Percentiles rank a stretch among this genome's conserved stretches.
Evolutionary conservation across 2,113 vertebrate species (phyloP).

Genomic region (Micromys minutus): DNA sequence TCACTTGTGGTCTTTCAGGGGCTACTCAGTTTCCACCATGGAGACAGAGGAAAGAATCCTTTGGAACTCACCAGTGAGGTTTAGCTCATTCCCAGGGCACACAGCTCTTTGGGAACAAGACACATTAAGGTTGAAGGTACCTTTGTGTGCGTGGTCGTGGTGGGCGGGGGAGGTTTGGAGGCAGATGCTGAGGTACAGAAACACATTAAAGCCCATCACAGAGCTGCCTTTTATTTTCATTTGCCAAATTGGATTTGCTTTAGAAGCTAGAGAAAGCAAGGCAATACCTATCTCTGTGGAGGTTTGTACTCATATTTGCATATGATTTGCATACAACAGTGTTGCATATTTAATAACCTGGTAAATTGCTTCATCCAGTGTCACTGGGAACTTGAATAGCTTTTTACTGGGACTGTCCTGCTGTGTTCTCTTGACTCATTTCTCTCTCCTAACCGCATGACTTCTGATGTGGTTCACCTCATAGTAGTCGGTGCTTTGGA

Average conservation of each 20-base stretch:
- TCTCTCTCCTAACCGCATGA: background rate
- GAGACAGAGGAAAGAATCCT: background rate
- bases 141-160: no score
- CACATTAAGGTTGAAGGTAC: background rate
- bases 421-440: conserved; percentile 10
- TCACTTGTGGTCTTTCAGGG: background rate
- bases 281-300: background rate
- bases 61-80: background rate
- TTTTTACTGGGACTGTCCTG: background rate
- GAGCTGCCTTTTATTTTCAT: conserved; percentile 38
- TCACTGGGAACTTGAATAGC: conserved; percentile 2
- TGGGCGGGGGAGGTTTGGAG: background rate
- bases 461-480: background rate
- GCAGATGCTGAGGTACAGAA: background rate
- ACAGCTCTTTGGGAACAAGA: background rate
- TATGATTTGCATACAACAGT: conserved; percentile 56
- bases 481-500: background rate
- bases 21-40: background rate
- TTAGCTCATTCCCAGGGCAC: fast-evolving
- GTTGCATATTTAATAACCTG: background rate
- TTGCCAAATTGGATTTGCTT: conserved; percentile 65
- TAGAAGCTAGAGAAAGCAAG: conserved; percentile 60
- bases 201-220: background rate
- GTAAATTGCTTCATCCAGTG: conserved; percentile 31
- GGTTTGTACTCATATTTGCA: conserved; percentile 40